phyloP scores from a whole-genome alignment of 2,797 vertebrate species.

The Siniperca obscura region DNA sequence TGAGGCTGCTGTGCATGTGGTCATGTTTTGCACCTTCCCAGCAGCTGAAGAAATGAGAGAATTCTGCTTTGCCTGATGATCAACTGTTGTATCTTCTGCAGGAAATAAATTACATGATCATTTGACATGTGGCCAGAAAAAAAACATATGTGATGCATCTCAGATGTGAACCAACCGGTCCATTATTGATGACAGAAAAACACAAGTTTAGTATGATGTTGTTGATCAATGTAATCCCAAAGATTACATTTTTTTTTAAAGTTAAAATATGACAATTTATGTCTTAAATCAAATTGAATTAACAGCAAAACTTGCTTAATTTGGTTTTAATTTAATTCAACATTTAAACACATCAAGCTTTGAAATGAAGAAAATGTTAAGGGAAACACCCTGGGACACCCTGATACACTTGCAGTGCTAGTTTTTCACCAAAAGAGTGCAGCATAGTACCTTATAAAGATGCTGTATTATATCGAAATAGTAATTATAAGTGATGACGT shows the following conservation, averaged over 20 bases:
- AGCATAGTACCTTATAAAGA: neutral
- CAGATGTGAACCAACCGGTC: conserved; percentile 25
- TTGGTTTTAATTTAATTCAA: neutral
- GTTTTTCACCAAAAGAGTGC: conserved; percentile 28
- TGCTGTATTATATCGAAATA: neutral
- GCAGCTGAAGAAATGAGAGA: conserved; percentile 41
- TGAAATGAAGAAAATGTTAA: neutral
- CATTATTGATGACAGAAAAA: conserved; percentile 5
- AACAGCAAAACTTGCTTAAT: neutral
- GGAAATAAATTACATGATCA: conserved; percentile 64
- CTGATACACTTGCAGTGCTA: neutral
- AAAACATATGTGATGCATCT: conserved; percentile 30
- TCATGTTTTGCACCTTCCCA: conserved; percentile 64
- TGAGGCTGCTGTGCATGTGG: conserved; percentile 51
- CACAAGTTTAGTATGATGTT: neutral
- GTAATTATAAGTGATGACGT: neutral
- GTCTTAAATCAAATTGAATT: neutral
- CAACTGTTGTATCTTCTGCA: conserved; percentile 50
- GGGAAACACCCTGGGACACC: neutral
- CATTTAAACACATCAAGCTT: neutral
- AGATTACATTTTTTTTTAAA: neutral
- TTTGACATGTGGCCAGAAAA: conserved; percentile 35
- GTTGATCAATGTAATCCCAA: neutral
- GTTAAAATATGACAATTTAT: neutral
- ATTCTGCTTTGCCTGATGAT: conserved; percentile 33